Conservation (phyloP, 2,888 invertebrate genomes). For the Melanostoma mellinum region DNA sequence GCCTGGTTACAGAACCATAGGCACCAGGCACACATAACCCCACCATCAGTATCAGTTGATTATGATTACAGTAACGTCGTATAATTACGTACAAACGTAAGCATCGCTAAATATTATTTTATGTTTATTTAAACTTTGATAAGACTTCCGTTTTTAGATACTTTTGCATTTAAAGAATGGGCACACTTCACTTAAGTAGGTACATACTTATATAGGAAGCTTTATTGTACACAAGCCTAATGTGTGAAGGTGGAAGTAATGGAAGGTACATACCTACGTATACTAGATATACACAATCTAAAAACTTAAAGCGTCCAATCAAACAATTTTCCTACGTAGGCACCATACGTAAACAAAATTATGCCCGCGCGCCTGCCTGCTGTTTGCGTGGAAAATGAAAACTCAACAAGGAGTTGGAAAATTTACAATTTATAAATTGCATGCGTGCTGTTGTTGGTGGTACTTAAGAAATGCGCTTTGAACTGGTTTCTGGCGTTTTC, state of each 20-base stretch:
- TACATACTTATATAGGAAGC: background rate
- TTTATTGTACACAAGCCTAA: background rate
- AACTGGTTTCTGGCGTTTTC: background rate
- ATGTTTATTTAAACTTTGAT: background rate
- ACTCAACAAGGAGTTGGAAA: conserved; percentile 48
- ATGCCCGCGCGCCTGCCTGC: conserved; percentile 1
- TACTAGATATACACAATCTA: conserved; percentile 6
- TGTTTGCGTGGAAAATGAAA: conserved; percentile 33
- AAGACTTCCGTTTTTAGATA: background rate
- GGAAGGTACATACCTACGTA: background rate
- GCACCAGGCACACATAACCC: too few species aligned
- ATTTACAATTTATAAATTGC: background rate
- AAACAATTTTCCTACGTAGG: conserved; percentile 42
- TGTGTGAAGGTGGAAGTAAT: conserved; percentile 8
- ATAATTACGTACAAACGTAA: conserved; percentile 11
- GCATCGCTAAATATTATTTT: background rate
- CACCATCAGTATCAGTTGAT: conserved; percentile 23
- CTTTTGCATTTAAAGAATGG: conserved; percentile 1
- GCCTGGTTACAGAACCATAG: background rate
- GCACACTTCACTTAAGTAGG: background rate
- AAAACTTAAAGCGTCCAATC: conserved; percentile 18
- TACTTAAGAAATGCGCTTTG: conserved; percentile 33
- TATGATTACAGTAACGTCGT: conserved; percentile 46
- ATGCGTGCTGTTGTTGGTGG: conserved; percentile 2
- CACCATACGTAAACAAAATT: conserved; percentile 53